phyloP scores from a whole-genome alignment of 1,140 invertebrate genomes.

The Argopecten irradians region DNA sequence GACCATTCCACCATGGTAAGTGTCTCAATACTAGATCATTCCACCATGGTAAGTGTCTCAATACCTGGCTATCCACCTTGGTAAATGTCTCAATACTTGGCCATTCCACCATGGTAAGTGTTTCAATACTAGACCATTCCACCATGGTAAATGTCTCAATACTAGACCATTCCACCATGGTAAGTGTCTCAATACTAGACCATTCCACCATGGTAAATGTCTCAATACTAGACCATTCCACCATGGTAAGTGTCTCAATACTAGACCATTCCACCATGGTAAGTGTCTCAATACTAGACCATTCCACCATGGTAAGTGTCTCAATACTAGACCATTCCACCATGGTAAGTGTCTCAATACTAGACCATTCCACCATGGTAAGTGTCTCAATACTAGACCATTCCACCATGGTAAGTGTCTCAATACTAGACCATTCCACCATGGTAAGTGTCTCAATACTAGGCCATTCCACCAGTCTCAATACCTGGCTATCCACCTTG shows the following conservation, averaged over 20 bases:
- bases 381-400: too few relatives aligned
- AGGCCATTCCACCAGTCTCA: too few relatives aligned
- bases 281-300: conserved; percentile 90
- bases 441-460: conserved; percentile 85
- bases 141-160: conserved; percentile 86
- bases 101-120: conserved; percentile 90
- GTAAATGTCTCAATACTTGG: conserved; percentile 88
- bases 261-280: too few relatives aligned
- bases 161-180: too few relatives aligned
- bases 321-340: too few relatives aligned
- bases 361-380: conserved; percentile 91
- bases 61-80: conserved; percentile 91
- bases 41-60: conserved; percentile 92
- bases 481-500: conserved; percentile 91
- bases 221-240: conserved; percentile 89
- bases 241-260: conserved; percentile 85
- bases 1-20: conserved; percentile 89
- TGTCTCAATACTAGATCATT: too few relatives aligned
- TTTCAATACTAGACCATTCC: conserved; percentile 90
- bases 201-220: conserved; percentile 88
- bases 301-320: conserved; percentile 86
- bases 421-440: conserved; percentile 89
- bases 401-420: conserved; percentile 92
- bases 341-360: conserved; percentile 91
- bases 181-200: conserved; percentile 92